These are phyloP conservation scores for Zygogramma bicolorata DNA, from an alignment of 2,888 invertebrate species.

Conservation along the genomic window DNA sequence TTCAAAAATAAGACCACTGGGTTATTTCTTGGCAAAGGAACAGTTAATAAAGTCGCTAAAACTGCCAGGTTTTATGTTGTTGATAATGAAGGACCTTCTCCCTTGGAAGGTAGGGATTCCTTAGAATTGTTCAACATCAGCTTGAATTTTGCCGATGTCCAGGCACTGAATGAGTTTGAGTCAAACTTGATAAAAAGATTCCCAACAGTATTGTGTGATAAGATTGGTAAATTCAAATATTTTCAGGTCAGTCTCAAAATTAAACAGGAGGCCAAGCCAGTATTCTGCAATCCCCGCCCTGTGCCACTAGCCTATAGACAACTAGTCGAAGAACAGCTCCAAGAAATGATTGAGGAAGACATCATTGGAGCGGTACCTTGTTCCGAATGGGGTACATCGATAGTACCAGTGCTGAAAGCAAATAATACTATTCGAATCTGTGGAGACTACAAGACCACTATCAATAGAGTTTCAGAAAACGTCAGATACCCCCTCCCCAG, in stretches of 20 bases:
- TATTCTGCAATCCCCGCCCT: background rate
- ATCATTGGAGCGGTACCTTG: background rate
- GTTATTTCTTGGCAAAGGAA: background rate
- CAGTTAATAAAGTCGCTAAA: background rate
- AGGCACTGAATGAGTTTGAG: background rate
- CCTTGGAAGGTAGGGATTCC: background rate
- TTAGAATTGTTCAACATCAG: background rate
- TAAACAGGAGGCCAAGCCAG: background rate
- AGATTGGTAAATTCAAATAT: background rate
- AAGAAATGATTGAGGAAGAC: background rate
- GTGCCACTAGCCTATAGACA: background rate
- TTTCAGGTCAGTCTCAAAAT: background rate
- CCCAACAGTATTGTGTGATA: background rate
- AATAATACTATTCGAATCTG: slow-evolving; percentile 23
- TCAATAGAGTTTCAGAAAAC: slow-evolving; percentile 17
- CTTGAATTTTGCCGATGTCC: background rate
- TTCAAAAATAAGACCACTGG: background rate
- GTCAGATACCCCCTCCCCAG: slow-evolving; percentile 19
- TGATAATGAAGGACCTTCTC: background rate
- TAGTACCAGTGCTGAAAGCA: slow-evolving; percentile 21
- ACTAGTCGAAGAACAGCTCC: background rate
- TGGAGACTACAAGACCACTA: slow-evolving; percentile 20
- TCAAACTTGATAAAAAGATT: background rate
- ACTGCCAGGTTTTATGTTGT: background rate
- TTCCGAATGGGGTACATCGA: slow-evolving; percentile 16